These are phyloP conservation scores for Bungarus multicinctus DNA, from an alignment of 2,113 vertebrate species.

Conservation along the genomic window DNA sequence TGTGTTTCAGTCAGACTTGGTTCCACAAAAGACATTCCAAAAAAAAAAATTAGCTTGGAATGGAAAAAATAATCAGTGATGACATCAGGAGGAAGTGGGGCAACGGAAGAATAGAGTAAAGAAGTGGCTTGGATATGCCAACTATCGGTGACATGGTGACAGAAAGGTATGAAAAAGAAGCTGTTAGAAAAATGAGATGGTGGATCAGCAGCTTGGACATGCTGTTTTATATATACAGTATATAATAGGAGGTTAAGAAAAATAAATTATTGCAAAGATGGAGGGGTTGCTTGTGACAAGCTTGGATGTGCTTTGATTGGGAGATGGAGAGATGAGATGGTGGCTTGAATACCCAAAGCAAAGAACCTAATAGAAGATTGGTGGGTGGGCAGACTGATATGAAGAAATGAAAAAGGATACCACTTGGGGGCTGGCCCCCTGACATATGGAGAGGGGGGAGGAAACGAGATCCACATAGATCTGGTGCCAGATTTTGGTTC, in stretches of 20 bases:
- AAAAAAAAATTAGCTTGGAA: not conserved
- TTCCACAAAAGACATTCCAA: not conserved
- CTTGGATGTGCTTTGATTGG: not conserved
- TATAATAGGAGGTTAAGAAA: not conserved
- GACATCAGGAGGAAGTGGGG: not conserved
- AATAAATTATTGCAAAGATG: not conserved
- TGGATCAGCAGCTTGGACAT: not conserved
- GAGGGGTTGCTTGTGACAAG: not conserved
- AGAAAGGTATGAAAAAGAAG: not conserved
- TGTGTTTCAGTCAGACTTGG: not conserved
- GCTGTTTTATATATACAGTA: not conserved
- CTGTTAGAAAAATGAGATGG: not conserved
- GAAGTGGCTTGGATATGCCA: not conserved
- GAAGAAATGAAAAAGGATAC: not conserved
- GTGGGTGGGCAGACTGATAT: not conserved
- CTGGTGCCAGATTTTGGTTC: not conserved
- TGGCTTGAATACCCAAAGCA: not conserved
- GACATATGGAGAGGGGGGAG: not conserved
- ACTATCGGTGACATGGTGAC: not conserved
- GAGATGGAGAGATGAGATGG: not conserved
- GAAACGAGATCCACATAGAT: not conserved
- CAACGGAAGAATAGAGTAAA: not conserved
- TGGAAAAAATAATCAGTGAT: not conserved
- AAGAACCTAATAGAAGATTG: not conserved
- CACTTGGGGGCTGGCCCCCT: not conserved